Evolutionary conservation across 37 sponge, comb jelly and placozoan genomes (phyloP).

Genomic region (Diacarnus erythraeanus): DNA sequence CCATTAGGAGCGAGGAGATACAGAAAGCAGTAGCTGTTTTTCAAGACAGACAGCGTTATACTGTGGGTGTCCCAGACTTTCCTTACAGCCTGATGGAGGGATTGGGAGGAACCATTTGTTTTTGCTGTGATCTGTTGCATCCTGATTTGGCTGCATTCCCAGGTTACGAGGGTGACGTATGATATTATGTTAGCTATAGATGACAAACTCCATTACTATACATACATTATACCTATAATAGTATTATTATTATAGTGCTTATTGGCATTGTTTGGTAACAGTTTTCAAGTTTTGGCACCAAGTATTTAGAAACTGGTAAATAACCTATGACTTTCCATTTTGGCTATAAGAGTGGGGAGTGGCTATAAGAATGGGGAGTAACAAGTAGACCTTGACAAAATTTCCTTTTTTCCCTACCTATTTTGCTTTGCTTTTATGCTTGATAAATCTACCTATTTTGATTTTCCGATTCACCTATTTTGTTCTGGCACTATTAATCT

Average conservation of each 20-base stretch:
- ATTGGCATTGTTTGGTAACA: background rate
- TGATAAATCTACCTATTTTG: too few relatives aligned
- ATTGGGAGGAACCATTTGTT: slow-evolving; percentile 70
- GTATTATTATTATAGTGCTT: background rate
- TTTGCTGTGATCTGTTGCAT: slow-evolving; percentile 56
- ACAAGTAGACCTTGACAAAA: too few relatives aligned
- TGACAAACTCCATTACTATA: background rate
- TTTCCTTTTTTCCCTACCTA: too few relatives aligned
- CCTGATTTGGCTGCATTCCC: slow-evolving; percentile 64
- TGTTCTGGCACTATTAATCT: too few relatives aligned
- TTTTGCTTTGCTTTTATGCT: too few relatives aligned
- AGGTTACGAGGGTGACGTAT: slow-evolving; percentile 56
- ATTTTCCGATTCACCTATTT: too few relatives aligned
- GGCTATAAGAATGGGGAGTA: too few relatives aligned
- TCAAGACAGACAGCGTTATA: slow-evolving; percentile 24
- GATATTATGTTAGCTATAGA: background rate
- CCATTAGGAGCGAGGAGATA: slow-evolving; percentile 16
- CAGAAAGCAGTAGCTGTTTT: slow-evolving; percentile 1
- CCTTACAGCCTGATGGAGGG: slow-evolving; percentile 64
- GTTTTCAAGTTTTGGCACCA: too few relatives aligned
- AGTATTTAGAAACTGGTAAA: too few relatives aligned
- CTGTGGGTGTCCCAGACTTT: slow-evolving; percentile 28
- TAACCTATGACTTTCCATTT: too few relatives aligned
- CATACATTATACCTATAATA: background rate
- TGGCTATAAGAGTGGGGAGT: too few relatives aligned